Percentiles rank a stretch among this genome's conserved stretches.
These are phyloP conservation scores for Ephydatia muelleri DNA, from an alignment of 37 sponge, comb jelly and placozoan species.

Conservation along the genomic window DNA sequence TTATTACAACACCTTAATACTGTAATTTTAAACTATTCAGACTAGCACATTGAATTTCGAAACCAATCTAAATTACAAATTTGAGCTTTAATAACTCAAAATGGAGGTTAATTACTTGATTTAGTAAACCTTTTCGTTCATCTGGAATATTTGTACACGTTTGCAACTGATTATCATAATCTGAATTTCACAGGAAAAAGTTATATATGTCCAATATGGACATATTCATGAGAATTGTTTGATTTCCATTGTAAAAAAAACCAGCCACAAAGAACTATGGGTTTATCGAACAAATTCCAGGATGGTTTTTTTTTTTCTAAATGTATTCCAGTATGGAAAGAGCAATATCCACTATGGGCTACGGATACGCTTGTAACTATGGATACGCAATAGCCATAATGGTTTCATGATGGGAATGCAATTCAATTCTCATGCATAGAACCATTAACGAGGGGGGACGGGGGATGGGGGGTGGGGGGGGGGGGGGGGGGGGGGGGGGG, in stretches of 20 bases:
- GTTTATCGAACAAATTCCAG: not conserved
- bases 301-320: not conserved
- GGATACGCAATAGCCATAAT: not conserved
- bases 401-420: not conserved
- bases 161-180: too few relatives aligned
- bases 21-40: too few relatives aligned
- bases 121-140: too few relatives aligned
- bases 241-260: not conserved
- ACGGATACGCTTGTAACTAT: not conserved
- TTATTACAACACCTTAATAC: too few relatives aligned
- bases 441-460: not conserved
- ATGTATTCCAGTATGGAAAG: not conserved
- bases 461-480: too few relatives aligned
- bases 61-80: too few relatives aligned
- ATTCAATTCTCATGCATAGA: not conserved
- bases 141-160: too few relatives aligned
- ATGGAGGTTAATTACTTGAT: too few relatives aligned
- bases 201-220: not conserved
- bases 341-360: not conserved
- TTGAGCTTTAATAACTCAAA: too few relatives aligned
- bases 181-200: slow-evolving; percentile 1
- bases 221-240: not conserved
- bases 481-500: too few relatives aligned
- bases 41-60: too few relatives aligned
- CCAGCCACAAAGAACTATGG: not conserved